Base-by-base conservation (phyloP, 1,140 invertebrate genomes). In the Dufourea novaeangliae region DNA sequence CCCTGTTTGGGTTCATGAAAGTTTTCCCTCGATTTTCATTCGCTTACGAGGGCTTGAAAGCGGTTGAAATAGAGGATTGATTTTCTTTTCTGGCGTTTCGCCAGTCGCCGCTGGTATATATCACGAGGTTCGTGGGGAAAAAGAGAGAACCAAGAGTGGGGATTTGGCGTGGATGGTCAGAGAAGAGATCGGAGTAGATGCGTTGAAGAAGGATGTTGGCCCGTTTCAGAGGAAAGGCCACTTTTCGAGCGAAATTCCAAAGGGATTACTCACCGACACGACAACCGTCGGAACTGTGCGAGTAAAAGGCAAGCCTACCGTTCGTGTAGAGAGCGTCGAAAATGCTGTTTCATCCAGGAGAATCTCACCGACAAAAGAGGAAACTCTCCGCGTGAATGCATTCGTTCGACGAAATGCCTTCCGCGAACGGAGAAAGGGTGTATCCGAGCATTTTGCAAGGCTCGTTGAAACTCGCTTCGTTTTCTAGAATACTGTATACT, bases 191-290 rank as follows among this genome's bases (percentile, higher is more conserved):
- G 62, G 2, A 41, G 11, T 59, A 25, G 39, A 0, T 20, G 17
- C 6, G 44, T 20, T 20, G 1, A 32, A n/a, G n/a, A n/a, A 74
- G 50, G 68, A 57, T 37, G 72, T 20, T 44, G 56, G 44, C n/a
- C 27, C 32, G 64, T 64, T 71, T 70, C 66, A 44, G 37, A 22
- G 73, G 32, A 64, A 86, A 84, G n/a, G 80, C 62, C 62, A 67
- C 76, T 84, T 84, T 80, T 78, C 82, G 75, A 84, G 82, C 79
- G 67, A 86, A 83, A 88, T 86, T 84, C 82, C 85, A 44, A 20
- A 75, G 46, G 81, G 79, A 86, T 88, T 85, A 86, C 78, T 84
- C 82, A 78, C 27, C 27, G 50, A 22, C 70, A 39, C 34, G 57
- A 67, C 56, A 39, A 69, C 56, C 34, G 25, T 22, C 37, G 41